phyloP scores from a whole-genome alignment of 2,888 invertebrate species.

The Spicauda simplicius region DNA sequence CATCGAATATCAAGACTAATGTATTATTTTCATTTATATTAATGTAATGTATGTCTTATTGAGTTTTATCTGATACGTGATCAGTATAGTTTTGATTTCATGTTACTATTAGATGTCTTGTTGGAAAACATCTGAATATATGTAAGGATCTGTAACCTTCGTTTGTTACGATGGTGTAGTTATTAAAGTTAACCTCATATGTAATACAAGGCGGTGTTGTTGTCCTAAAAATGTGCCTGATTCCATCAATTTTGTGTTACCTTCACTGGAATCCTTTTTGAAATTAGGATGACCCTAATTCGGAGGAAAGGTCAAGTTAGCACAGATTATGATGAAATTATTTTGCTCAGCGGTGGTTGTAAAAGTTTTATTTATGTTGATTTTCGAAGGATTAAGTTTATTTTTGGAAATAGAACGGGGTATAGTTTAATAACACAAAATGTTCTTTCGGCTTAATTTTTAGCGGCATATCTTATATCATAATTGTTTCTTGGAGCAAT shows the following conservation, averaged over 20 bases:
- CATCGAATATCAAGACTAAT: constrained; percentile 24
- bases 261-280: constrained; percentile 29
- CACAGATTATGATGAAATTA: constrained; percentile 50
- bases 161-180: constrained; percentile 61
- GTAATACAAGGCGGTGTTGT: constrained; percentile 55
- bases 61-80: too few species aligned
- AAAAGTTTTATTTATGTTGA: constrained; percentile 47
- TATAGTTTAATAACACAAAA: constrained; percentile 34
- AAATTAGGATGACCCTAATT: background rate
- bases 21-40: constrained; percentile 26
- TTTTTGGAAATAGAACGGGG: constrained; percentile 35
- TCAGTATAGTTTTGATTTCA: too few species aligned
- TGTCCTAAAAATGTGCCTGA: constrained; percentile 73
- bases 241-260: constrained; percentile 53
- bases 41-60: constrained; percentile 5
- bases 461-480: constrained; percentile 30
- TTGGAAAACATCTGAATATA: constrained; percentile 50
- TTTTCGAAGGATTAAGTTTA: constrained; percentile 29
- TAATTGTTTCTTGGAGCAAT: constrained; percentile 28
- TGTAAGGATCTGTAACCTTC: constrained; percentile 66
- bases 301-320: background rate
- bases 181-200: constrained; percentile 56
- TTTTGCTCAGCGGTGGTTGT: constrained; percentile 80
- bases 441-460: constrained; percentile 35
- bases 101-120: constrained; percentile 6